Evolutionary conservation across 2,113 vertebrate genomes (phyloP).

Genomic region (Paramormyrops kingsleyae): DNA sequence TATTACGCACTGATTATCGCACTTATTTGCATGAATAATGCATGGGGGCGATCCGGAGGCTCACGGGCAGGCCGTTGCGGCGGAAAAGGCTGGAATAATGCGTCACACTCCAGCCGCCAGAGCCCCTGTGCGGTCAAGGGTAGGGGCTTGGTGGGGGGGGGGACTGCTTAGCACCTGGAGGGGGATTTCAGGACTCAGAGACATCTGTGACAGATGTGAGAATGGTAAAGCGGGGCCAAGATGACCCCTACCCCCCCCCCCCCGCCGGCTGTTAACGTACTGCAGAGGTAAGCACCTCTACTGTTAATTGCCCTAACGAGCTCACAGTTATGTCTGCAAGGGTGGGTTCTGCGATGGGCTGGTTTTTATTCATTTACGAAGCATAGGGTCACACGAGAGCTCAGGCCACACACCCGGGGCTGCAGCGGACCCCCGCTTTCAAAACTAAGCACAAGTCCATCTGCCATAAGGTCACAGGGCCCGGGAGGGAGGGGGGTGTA

Average conservation of each 20-base stretch:
- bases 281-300: conserved; percentile 64
- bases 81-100: not conserved
- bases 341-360: conserved; percentile 63
- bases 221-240: not conserved
- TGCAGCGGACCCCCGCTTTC: not conserved
- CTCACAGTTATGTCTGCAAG: conserved; percentile 62
- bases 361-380: conserved; percentile 50
- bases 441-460: conserved; percentile 31
- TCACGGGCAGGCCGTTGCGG: not conserved
- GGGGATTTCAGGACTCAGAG: not conserved
- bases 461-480: conserved; percentile 39
- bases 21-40: conserved; percentile 32
- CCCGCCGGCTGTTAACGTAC: conserved; percentile 54
- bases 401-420: conserved; percentile 28
- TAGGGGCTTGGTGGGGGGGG: not conserved
- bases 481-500: conserved; percentile 17
- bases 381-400: conserved; percentile 31
- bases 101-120: not conserved
- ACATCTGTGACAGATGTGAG: conserved; percentile 8
- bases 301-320: conserved; percentile 64
- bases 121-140: not conserved
- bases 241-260: conserved; percentile 29
- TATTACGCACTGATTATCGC: conserved; percentile 45
- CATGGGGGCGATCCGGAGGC: not conserved
- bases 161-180: not conserved